Conservation (phyloP, 2,113 vertebrate species). For the Salminus brasiliensis region DNA sequence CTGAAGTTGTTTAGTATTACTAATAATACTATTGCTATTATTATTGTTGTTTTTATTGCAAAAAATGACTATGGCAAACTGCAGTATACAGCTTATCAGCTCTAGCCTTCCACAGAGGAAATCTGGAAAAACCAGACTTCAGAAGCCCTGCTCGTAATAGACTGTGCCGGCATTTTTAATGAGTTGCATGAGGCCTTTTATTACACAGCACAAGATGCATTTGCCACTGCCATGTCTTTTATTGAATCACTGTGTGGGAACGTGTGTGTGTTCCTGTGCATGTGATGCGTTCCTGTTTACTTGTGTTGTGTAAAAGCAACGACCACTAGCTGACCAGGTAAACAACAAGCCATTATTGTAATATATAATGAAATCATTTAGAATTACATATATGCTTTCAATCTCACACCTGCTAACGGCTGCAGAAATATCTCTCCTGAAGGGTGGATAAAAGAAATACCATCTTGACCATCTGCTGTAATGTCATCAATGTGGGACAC, state of each 20-base stretch:
- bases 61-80: not conserved
- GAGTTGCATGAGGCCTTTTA: slow-evolving; percentile 60
- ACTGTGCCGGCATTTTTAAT: slow-evolving; percentile 54
- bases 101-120: too few species aligned
- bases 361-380: not conserved
- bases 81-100: too few species aligned
- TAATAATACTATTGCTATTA: too few species aligned
- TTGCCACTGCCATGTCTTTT: slow-evolving; percentile 33
- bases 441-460: slow-evolving; percentile 87
- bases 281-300: not conserved
- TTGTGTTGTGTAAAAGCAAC: not conserved
- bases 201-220: slow-evolving; percentile 57
- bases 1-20: too few species aligned
- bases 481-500: slow-evolving; percentile 80
- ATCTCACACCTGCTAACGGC: slow-evolving; percentile 84
- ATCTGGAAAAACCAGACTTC: not conserved
- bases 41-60: too few species aligned
- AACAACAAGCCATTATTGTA: not conserved
- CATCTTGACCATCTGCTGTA: slow-evolving; percentile 84
- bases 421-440: slow-evolving; percentile 87
- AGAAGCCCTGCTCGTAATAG: not conserved
- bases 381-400: not conserved
- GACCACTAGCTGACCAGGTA: not conserved
- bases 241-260: slow-evolving; percentile 45
- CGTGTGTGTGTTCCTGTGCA: not conserved